phyloP scores from a whole-genome alignment of 1,140 invertebrate species.

The Leptonema lineaticorne region DNA sequence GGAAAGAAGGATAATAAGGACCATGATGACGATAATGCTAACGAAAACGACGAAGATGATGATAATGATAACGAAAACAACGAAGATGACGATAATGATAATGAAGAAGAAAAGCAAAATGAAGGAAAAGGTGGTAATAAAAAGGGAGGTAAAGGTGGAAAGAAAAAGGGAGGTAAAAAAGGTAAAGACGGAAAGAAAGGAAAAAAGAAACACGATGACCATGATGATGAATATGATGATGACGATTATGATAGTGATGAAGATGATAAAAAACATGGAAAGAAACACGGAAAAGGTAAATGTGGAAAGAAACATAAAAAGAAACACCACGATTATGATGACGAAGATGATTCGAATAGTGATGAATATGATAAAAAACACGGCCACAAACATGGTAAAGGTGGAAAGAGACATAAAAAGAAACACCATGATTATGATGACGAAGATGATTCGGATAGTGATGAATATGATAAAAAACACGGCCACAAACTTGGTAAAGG shows the following conservation, averaged over 20 bases:
- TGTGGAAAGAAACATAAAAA: background rate
- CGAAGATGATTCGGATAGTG: slow-evolving; percentile 2
- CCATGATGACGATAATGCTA: background rate
- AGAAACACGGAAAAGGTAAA: background rate
- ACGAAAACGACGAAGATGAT: background rate
- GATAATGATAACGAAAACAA: background rate
- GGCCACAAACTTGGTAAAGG: background rate
- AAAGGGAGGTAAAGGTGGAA: background rate
- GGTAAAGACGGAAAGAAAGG: background rate
- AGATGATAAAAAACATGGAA: background rate
- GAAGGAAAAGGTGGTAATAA: background rate
- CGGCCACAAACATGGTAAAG: background rate
- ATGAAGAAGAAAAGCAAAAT: background rate
- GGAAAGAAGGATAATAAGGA: background rate
- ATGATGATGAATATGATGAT: background rate
- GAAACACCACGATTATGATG: background rate
- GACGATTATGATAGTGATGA: background rate
- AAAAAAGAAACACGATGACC: background rate
- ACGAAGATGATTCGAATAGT: background rate
- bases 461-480: background rate
- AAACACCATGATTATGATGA: background rate
- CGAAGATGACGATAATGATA: background rate
- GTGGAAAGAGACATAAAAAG: background rate
- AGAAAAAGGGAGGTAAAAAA: background rate
- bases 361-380: background rate